Conservation (phyloP, 2,888 invertebrate genomes). For the Orthonychiurus folsomi region DNA sequence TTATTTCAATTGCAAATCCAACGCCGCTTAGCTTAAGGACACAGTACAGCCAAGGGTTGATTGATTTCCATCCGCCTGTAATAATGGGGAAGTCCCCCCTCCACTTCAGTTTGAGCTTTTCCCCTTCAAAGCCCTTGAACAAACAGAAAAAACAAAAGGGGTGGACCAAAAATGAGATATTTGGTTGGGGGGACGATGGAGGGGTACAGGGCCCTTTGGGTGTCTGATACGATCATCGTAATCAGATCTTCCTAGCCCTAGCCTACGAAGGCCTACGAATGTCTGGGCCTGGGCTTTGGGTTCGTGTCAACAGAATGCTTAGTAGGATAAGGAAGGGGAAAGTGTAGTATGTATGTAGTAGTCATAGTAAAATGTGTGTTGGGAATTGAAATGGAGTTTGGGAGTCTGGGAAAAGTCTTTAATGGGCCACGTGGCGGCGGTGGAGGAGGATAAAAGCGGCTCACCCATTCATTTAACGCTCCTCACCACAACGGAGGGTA, state of each 20-base stretch:
- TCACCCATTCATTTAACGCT: too few relatives aligned
- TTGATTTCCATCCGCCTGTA: neutral
- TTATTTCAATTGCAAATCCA: conserved; percentile 1
- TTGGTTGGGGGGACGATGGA: neutral
- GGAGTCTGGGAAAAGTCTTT: too few relatives aligned
- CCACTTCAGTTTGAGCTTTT: neutral
- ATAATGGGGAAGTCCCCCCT: neutral
- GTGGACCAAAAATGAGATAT: neutral
- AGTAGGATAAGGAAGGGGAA: neutral
- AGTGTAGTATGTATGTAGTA: too few relatives aligned
- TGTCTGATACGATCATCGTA: neutral
- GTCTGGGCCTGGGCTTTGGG: too few relatives aligned
- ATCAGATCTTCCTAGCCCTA: neutral
- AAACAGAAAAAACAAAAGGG: neutral
- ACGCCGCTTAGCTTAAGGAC: too few relatives aligned
- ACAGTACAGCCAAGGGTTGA: neutral
- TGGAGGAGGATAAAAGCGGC: too few relatives aligned
- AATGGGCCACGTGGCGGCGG: too few relatives aligned
- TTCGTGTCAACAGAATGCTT: neutral
- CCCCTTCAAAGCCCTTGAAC: neutral
- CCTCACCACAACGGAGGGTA: too few relatives aligned
- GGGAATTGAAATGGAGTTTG: too few relatives aligned
- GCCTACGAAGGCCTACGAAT: too few relatives aligned
- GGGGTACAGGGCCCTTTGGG: too few relatives aligned
- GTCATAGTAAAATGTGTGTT: too few relatives aligned